Percentiles rank a stretch among this genome's conserved stretches.
These are phyloP conservation scores for Scartelaos histophorus DNA, from an alignment of 2,113 vertebrate species.

Conservation along the genomic window DNA sequence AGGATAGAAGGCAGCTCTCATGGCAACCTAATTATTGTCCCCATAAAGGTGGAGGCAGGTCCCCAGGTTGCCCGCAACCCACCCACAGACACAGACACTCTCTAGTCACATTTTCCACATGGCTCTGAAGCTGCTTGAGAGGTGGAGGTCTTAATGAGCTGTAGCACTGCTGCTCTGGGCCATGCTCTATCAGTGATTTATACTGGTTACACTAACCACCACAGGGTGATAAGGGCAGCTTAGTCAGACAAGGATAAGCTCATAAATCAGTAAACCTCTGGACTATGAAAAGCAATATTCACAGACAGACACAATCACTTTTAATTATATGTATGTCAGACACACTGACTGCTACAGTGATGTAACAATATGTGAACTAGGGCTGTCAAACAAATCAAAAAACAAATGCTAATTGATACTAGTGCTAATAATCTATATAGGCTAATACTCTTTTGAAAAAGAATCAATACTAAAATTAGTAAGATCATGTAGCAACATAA, in stretches of 20 bases:
- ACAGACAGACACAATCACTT: neutral
- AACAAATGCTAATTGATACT: too few relatives aligned
- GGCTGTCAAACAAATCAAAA: too few relatives aligned
- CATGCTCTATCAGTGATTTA: slow-evolving; percentile 26
- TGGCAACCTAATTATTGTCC: too few relatives aligned
- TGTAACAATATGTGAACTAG: too few relatives aligned
- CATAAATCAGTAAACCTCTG: slow-evolving; percentile 20
- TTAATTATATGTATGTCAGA: neutral
- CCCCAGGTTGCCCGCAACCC: too few relatives aligned
- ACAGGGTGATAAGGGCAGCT: slow-evolving; percentile 15
- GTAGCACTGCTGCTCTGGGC: neutral
- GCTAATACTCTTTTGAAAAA: too few relatives aligned
- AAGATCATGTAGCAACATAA: too few relatives aligned
- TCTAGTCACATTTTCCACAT: slow-evolving; percentile 60
- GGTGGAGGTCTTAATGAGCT: slow-evolving; percentile 28
- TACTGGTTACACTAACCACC: slow-evolving; percentile 28
- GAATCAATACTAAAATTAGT: too few relatives aligned
- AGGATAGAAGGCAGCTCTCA: too few relatives aligned
- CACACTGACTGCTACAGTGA: too few relatives aligned
- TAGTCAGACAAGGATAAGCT: slow-evolving; percentile 10
- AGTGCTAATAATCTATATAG: too few relatives aligned
- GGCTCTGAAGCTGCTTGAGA: slow-evolving; percentile 33
- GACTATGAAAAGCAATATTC: neutral
- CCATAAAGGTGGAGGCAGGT: too few relatives aligned
- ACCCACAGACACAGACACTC: slow-evolving; percentile 46